These are phyloP conservation scores for Scylla paramamosain DNA, from an alignment of 1,140 invertebrate species.

Conservation along the genomic window DNA sequence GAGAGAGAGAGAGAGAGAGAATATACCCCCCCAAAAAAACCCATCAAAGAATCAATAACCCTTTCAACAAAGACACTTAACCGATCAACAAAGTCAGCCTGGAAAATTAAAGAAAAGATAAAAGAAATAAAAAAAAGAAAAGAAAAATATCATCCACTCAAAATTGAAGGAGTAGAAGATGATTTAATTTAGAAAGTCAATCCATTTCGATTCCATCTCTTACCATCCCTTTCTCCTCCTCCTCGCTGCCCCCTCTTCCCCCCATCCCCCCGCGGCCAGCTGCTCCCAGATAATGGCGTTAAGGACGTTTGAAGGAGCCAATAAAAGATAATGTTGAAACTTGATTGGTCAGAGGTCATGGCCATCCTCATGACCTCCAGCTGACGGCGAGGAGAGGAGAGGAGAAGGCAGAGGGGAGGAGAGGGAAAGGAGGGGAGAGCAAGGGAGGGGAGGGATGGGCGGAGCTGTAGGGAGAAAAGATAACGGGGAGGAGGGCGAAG, in stretches of 20 bases:
- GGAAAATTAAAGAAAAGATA: no score
- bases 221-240: no score
- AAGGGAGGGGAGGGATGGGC: neutral
- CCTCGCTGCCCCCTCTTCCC: no score
- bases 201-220: no score
- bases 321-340: slow-evolving; percentile 5
- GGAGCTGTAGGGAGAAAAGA: neutral
- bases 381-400: neutral
- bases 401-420: neutral
- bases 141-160: neutral
- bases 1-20: neutral
- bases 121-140: no score
- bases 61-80: no score
- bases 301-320: slow-evolving; percentile 19
- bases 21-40: neutral
- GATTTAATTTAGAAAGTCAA: no score
- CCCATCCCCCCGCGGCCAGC: no score
- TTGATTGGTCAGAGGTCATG: neutral
- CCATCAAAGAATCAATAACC: neutral
- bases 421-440: neutral
- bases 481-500: neutral
- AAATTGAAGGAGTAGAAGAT: no score
- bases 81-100: no score
- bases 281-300: neutral
- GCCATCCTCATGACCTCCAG: neutral